Evolutionary conservation across 2,113 vertebrate genomes (phyloP), one percentile per base, ranked within the genome.

Genomic region (Cyanoramphus novaezelandiae): DNA sequence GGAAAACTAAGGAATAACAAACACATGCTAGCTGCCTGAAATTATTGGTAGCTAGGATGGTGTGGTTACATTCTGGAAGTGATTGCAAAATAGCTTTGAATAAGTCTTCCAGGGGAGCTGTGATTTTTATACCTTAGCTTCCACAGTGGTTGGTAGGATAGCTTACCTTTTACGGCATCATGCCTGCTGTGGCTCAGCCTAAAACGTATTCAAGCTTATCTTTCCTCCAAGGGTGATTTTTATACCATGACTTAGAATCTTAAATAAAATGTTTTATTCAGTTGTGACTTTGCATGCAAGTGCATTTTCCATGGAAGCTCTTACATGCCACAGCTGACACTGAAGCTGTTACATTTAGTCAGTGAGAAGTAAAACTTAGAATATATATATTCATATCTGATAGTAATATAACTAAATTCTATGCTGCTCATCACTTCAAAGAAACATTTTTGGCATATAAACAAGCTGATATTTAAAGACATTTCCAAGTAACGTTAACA

Each of bases 361-460:
- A 57, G 67, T 23, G 76, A 80, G 28, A 68, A 55, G 52, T 33
- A 71, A 74, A 86, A 62, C 13, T 79, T 39, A 43, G 59, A 33
- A 67, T 5, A 70, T 13, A 35, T 35, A 25, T 31, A 41, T 44
- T 53, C 39, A 25, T 17, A 37, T 60, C 86, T 64, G 13, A 70
- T 17, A 55, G 31, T 1, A 28, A 64, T 59, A 67, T 27, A 88
- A 79, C 49, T 57, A 62, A 52, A 37, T 44, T 91, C 23, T 46
- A 2, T 27, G 27, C 37, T 52, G n/a, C 53, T 90, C 47, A 20
- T 31, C 75, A 70, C 52, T 52, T 46, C 20, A 37, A 93, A 86
- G n/a, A 70, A 94, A 60, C 13, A 13, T 65, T 96, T 80, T 95
- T 96, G 90, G 94, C 86, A 46, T 89, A 92, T 96, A 90, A 97